Conservation (phyloP, 2,888 invertebrate genomes). For the Pseudoips prasinana region DNA sequence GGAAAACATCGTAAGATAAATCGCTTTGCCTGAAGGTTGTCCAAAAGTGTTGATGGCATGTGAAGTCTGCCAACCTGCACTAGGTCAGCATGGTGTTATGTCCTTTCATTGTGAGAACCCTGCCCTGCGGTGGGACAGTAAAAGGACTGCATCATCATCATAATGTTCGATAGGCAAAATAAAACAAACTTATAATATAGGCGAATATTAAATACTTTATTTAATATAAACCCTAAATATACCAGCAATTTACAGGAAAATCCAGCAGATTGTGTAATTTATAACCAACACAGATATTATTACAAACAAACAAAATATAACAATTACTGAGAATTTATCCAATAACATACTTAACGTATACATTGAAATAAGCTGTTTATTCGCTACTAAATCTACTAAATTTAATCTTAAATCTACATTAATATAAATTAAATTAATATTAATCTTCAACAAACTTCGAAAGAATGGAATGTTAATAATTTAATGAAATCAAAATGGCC, state of each 20-base stretch:
- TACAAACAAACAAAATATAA: slow-evolving; percentile 16
- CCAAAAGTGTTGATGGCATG: too few relatives aligned
- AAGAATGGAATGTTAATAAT: slow-evolving; percentile 58
- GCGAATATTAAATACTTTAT: slow-evolving; percentile 75
- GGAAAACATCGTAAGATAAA: too few relatives aligned
- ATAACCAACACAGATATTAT: slow-evolving; percentile 19
- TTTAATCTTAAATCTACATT: slow-evolving; percentile 60
- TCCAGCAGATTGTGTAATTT: slow-evolving; percentile 36
- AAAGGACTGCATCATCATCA: too few relatives aligned
- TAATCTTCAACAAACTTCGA: slow-evolving; percentile 55
- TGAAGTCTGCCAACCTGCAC: too few relatives aligned
- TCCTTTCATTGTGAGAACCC: too few relatives aligned
- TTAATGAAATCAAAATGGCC: slow-evolving; percentile 31
- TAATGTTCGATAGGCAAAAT: too few relatives aligned
- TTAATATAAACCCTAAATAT: slow-evolving; percentile 69
- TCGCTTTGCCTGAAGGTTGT: too few relatives aligned
- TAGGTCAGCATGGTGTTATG: too few relatives aligned
- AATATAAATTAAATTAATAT: slow-evolving; percentile 56
- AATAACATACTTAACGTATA: slow-evolving; percentile 15
- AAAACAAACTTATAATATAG: slow-evolving; percentile 53
- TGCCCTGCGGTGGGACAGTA: too few relatives aligned
- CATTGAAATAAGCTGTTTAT: slow-evolving; percentile 35
- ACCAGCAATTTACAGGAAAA: slow-evolving; percentile 59
- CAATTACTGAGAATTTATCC: slow-evolving; percentile 5
- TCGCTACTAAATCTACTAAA: slow-evolving; percentile 50